These are phyloP conservation scores for Tupaia chinensis DNA, from an alignment of 2,113 vertebrate species.

Conservation along the genomic window DNA sequence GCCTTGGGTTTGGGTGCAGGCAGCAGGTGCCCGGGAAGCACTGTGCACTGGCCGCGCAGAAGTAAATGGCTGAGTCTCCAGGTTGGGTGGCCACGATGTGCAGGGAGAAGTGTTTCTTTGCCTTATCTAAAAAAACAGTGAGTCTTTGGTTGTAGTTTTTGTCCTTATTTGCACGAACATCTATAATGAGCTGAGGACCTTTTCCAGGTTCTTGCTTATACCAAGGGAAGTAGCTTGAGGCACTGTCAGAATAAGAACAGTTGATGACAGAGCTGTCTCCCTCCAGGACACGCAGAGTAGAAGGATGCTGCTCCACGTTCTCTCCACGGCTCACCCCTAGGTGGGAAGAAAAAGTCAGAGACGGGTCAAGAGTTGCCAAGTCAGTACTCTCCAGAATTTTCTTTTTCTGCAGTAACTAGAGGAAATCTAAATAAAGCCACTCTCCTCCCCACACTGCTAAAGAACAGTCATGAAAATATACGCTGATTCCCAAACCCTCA, in stretches of 20 bases:
- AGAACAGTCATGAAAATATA: background rate
- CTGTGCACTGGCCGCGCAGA: constrained; percentile 24
- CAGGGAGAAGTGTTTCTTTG: background rate
- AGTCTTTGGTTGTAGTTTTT: background rate
- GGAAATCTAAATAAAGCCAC: background rate
- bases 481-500: background rate
- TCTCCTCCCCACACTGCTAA: background rate
- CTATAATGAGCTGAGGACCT: background rate
- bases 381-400: background rate
- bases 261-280: background rate
- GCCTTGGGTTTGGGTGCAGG: background rate
- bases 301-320: background rate
- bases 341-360: background rate
- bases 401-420: background rate
- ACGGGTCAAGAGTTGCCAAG: rapidly evolving
- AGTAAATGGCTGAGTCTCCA: constrained; percentile 54
- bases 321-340: background rate
- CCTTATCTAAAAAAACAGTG: background rate
- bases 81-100: background rate
- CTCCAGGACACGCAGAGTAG: background rate
- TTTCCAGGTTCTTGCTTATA: constrained; percentile 64
- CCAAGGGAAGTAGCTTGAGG: background rate
- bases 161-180: background rate
- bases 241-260: background rate
- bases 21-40: background rate